phyloP scores from a whole-genome alignment of 1,140 invertebrate genomes.

The Drosophila tropicalis region DNA sequence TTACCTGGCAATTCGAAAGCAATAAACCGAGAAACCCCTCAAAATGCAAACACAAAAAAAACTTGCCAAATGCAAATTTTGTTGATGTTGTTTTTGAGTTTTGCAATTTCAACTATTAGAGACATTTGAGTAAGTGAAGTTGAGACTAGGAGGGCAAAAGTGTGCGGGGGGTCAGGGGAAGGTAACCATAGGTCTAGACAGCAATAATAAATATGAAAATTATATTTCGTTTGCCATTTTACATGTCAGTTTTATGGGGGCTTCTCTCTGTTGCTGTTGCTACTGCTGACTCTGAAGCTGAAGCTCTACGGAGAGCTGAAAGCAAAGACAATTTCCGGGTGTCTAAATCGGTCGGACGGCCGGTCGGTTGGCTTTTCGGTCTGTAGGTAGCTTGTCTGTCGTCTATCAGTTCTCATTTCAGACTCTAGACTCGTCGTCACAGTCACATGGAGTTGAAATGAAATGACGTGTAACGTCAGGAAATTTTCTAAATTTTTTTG shows the following conservation, averaged over 20 bases:
- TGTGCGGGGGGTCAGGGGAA: no score
- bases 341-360: constrained; percentile 64
- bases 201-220: constrained; percentile 23
- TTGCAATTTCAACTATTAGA: constrained; percentile 12
- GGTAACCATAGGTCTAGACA: constrained; percentile 12
- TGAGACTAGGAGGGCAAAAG: neutral
- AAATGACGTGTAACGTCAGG: constrained; percentile 56
- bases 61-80: constrained; percentile 18
- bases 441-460: constrained; percentile 53
- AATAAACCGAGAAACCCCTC: constrained; percentile 17
- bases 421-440: constrained; percentile 30
- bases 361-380: neutral
- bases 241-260: constrained; percentile 18
- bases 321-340: constrained; percentile 69
- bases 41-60: neutral
- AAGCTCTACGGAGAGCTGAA: constrained; percentile 10
- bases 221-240: constrained; percentile 18
- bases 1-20: constrained; percentile 40
- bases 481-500: neutral
- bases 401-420: constrained; percentile 14
- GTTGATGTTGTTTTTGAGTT: neutral
- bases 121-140: neutral
- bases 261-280: neutral
- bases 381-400: neutral
- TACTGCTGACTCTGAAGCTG: constrained; percentile 21